These are phyloP conservation scores for Crossaster papposus DNA, from an alignment of 53 echinoderm and acorn worm genomes.

Conservation along the genomic window DNA sequence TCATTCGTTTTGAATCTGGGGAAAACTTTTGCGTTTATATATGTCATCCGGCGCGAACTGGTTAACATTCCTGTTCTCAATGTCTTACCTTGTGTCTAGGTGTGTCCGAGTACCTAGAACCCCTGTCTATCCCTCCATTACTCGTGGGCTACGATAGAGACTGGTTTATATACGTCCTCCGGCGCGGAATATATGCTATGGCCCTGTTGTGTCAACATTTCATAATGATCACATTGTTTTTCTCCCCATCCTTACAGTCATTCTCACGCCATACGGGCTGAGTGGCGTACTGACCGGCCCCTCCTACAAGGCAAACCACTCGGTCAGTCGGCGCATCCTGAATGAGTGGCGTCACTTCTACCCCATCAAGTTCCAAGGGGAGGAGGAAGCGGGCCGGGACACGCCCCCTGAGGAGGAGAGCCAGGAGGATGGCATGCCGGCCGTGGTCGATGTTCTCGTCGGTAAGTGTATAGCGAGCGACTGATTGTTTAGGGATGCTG, in stretches of 20 bases:
- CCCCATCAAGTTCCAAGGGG: slow-evolving; percentile 64
- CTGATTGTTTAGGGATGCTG: background rate
- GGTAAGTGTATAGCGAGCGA: slow-evolving; percentile 72
- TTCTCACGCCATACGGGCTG: slow-evolving; percentile 89
- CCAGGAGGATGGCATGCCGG: slow-evolving; percentile 73
- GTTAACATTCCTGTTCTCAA: too few relatives aligned
- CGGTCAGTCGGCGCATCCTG: slow-evolving; percentile 70
- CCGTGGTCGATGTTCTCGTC: slow-evolving; percentile 91
- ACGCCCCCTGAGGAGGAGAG: slow-evolving; percentile 55
- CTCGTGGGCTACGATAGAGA: too few relatives aligned
- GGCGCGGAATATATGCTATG: background rate
- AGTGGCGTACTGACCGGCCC: slow-evolving; percentile 86
- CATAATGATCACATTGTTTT: background rate
- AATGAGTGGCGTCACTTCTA: slow-evolving; percentile 91
- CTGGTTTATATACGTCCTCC: too few relatives aligned
- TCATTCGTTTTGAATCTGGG: too few relatives aligned
- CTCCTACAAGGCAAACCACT: slow-evolving; percentile 79
- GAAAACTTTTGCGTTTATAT: too few relatives aligned
- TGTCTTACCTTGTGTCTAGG: too few relatives aligned
- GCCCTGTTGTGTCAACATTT: background rate
- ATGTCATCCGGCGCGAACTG: too few relatives aligned
- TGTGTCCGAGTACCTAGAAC: too few relatives aligned
- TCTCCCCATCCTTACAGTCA: slow-evolving; percentile 58
- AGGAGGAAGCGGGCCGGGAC: slow-evolving; percentile 38
- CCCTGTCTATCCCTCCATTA: too few relatives aligned